Percentiles rank a stretch among this genome's conserved stretches.
phyloP scores from a whole-genome alignment of 2,113 vertebrate genomes.

The Phainopepla nitens region DNA sequence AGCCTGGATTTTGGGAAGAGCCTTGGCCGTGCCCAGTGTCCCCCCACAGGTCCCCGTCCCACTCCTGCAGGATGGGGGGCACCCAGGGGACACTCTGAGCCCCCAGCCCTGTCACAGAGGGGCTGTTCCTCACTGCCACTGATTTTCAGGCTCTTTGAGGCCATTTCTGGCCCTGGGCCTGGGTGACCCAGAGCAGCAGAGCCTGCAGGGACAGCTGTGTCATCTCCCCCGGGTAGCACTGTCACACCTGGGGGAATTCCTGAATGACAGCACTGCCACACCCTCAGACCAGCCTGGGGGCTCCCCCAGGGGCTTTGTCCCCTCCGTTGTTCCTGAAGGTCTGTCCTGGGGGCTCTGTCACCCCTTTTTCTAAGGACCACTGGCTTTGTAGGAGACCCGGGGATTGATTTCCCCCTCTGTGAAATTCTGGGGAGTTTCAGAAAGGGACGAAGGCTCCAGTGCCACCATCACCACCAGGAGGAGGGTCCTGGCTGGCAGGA shows the following conservation, averaged over 20 bases:
- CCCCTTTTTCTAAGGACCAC: not conserved
- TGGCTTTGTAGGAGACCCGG: not conserved
- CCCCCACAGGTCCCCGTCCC: not conserved
- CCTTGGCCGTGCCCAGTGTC: not conserved
- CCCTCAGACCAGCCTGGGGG: not conserved
- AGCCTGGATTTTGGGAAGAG: not conserved
- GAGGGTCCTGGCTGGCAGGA: not conserved
- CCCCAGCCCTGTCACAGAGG: not conserved
- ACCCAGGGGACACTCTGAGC: not conserved
- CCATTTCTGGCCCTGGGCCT: not conserved
- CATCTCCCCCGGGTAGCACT: not conserved
- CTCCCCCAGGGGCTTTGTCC: no score
- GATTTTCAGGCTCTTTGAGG: not conserved
- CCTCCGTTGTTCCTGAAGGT: not conserved
- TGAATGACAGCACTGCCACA: not conserved
- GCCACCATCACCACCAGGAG: accelerated
- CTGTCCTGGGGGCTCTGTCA: not conserved
- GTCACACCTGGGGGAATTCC: accelerated
- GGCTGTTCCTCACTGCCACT: not conserved
- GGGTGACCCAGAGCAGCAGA: not conserved
- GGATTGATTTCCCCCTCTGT: accelerated
- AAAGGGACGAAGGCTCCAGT: not conserved
- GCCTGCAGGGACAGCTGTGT: not conserved
- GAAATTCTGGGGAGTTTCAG: accelerated
- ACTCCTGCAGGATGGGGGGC: not conserved